These are phyloP conservation scores for Xyliphius kryptos DNA, from an alignment of 2,113 vertebrate genomes.

Conservation along the genomic window DNA sequence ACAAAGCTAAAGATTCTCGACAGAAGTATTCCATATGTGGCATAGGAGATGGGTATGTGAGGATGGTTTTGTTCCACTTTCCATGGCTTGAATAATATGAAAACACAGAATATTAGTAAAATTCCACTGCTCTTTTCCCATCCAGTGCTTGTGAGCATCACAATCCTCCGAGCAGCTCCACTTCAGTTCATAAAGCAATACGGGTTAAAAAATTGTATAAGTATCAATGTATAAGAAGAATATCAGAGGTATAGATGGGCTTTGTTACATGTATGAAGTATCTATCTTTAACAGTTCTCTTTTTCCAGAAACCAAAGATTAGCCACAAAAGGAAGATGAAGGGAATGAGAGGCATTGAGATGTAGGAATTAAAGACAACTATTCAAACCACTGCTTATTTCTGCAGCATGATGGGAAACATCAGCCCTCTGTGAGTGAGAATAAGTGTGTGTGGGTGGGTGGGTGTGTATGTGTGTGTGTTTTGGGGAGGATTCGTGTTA, in stretches of 20 bases:
- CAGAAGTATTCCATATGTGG: constrained; percentile 31
- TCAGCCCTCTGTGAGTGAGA: constrained; percentile 1
- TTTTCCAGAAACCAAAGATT: too few relatives aligned
- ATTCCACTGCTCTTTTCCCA: constrained; percentile 30
- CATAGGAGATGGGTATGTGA: constrained; percentile 11
- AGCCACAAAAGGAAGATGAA: too few relatives aligned
- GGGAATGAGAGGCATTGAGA: too few relatives aligned
- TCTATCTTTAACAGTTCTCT: too few relatives aligned
- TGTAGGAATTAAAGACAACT: too few relatives aligned
- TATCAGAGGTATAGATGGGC: too few relatives aligned
- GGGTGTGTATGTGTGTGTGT: constrained; percentile 20
- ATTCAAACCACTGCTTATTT: too few relatives aligned
- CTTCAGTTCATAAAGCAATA: too few relatives aligned
- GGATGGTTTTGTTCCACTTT: constrained; percentile 33
- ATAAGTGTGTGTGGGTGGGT: constrained; percentile 3
- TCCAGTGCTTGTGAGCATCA: constrained; percentile 23
- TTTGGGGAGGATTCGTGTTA: constrained; percentile 40
- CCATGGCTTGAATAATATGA: constrained; percentile 36
- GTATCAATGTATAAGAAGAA: too few relatives aligned
- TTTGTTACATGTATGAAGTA: too few relatives aligned
- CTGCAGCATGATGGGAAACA: too few relatives aligned
- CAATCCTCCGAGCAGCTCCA: constrained; percentile 7
- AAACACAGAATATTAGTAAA: constrained; percentile 36
- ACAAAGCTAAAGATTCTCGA: constrained; percentile 15
- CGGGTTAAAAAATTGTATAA: too few relatives aligned